Evolutionary conservation across 1,140 invertebrate genomes (phyloP).

Genomic region (Nixonia krombeini): DNA sequence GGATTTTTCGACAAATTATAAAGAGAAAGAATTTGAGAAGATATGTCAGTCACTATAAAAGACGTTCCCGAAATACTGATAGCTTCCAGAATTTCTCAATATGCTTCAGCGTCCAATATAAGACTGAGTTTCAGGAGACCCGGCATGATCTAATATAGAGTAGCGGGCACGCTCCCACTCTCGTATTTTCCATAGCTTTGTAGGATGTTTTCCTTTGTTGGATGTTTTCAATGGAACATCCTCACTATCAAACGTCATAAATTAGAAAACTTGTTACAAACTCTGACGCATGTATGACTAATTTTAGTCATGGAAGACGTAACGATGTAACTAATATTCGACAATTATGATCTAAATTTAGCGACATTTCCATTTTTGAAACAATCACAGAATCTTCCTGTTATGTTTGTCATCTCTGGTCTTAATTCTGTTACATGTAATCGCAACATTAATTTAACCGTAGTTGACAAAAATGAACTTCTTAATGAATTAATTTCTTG

Average conservation of each 20-base stretch:
- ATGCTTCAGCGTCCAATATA: conserved; percentile 55
- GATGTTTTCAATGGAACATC: conserved; percentile 24
- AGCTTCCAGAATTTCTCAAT: conserved; percentile 29
- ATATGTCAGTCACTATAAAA: conserved; percentile 3
- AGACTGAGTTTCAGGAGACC: conserved; percentile 64
- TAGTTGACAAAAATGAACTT: too few relatives aligned
- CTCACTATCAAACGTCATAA: conserved; percentile 25
- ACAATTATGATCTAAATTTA: too few relatives aligned
- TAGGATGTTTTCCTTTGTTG: conserved; percentile 53
- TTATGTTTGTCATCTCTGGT: too few relatives aligned
- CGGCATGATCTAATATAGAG: conserved; percentile 69
- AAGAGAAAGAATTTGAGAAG: neutral
- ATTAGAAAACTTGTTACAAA: conserved; percentile 24
- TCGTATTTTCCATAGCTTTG: conserved; percentile 50
- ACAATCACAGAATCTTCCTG: too few relatives aligned
- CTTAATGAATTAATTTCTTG: too few relatives aligned
- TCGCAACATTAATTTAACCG: too few relatives aligned
- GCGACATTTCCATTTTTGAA: too few relatives aligned
- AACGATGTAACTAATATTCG: too few relatives aligned
- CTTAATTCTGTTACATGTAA: too few relatives aligned
- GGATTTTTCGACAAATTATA: neutral
- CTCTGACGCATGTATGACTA: conserved; percentile 5
- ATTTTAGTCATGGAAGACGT: too few relatives aligned
- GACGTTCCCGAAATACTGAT: neutral
- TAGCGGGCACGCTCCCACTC: conserved; percentile 56